phyloP scores from a whole-genome alignment of 2,888 invertebrate species.

The Dyspetes luteomarginatus region DNA sequence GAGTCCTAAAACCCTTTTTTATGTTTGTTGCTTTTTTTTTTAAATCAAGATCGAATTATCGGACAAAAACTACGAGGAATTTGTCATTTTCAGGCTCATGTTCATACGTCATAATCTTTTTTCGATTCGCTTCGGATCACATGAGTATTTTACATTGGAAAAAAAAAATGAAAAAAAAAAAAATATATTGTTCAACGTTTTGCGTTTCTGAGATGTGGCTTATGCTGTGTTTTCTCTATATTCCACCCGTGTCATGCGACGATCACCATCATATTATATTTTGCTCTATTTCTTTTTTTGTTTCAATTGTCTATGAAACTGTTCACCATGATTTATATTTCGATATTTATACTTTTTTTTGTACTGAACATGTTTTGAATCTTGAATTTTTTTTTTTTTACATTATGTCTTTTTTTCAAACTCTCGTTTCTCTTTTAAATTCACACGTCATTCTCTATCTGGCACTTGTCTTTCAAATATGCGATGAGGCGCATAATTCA shows the following conservation, averaged over 20 bases:
- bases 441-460: slow-evolving; percentile 52
- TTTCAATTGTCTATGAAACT: slow-evolving; percentile 54
- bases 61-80: background rate
- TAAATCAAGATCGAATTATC: background rate
- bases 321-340: slow-evolving; percentile 31
- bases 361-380: slow-evolving; percentile 2
- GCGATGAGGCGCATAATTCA: background rate
- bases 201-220: slow-evolving; percentile 76
- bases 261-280: slow-evolving; percentile 70
- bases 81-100: slow-evolving; percentile 28
- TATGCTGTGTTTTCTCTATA: slow-evolving; percentile 78
- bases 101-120: slow-evolving; percentile 16
- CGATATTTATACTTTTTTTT: slow-evolving; percentile 17
- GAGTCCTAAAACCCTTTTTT: slow-evolving; percentile 7
- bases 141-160: slow-evolving; percentile 20
- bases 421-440: slow-evolving; percentile 20
- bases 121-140: slow-evolving; percentile 32
- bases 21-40: slow-evolving; percentile 21
- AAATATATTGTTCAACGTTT: slow-evolving; percentile 50
- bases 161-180: slow-evolving; percentile 49
- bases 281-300: slow-evolving; percentile 68
- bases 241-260: slow-evolving; percentile 73
- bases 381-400: too few relatives aligned
- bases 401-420: slow-evolving; percentile 63
- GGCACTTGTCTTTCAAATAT: slow-evolving; percentile 4